Evolutionary conservation across 1,140 invertebrate genomes (phyloP), one percentile per base, ranked within the genome.

Genomic region (Sycobia sp.): DNA sequence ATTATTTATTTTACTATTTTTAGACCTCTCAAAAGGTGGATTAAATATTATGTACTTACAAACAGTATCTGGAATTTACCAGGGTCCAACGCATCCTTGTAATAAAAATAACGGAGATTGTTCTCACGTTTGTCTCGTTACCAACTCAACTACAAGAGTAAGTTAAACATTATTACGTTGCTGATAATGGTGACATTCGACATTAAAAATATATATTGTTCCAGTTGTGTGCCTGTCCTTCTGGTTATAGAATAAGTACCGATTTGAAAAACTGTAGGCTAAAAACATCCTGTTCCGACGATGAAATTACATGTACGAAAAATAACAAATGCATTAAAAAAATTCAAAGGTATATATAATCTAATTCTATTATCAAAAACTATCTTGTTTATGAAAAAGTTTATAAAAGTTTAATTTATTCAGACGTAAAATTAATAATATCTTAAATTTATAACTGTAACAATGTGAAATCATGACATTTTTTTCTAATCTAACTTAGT

Each of bases 41-140:
- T n/a, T 29, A 7, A 32, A 54, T 14, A 27, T 22, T 25, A 27
- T 80, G 34, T 68, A 73, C 32, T 47, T 83, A 9, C 57, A 70
- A 39, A 62, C 74, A 62, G 62, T 73, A 55, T 58, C 70, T 29
- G 59, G 65, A 14, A 46, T 76, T 76, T 38, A 75, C 65, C 38
- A 60, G 69, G 16, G 72, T 73, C 73, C 70, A 60, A 67, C 76
- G 4, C 87, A 91, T 73, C 82, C 84, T 0, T 91, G 90, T 71
- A 81, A 82, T 34, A 73, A 75, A 16, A 76, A 84, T 18, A 89
- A 91, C 69, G 87, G 89, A 22, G 86, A 87, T 13, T 94, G 91
- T 71, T 87, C 88, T 14, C 89, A 93, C 73, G 73, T 91, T 11
- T 94, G 92, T 70, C 76, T 87, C 14, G 84, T 86, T 11, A 80